Percentiles rank a stretch among this genome's conserved stretches.
Conservation (phyloP, 92 coral and sea anemone species). For the Phenganax subtilis region DNA sequence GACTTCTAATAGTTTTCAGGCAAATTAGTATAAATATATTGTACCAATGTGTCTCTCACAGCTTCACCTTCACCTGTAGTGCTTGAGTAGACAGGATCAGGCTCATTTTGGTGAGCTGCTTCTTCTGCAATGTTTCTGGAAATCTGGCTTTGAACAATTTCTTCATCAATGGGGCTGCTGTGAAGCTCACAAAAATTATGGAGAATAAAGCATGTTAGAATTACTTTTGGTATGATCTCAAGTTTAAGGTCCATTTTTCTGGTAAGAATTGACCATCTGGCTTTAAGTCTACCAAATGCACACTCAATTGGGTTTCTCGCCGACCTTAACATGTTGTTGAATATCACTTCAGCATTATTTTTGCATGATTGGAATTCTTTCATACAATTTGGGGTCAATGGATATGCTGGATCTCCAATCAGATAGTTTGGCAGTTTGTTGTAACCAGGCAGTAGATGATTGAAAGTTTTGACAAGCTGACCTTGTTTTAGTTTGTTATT, state of each 20-base stretch:
- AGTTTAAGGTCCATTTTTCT: conserved; percentile 29
- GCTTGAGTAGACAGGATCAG: conserved; percentile 14
- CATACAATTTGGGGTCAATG: conserved; percentile 34
- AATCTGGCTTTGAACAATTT: conserved; percentile 17
- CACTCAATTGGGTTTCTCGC: not conserved
- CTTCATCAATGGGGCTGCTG: conserved; percentile 5
- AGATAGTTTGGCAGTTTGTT: conserved; percentile 37
- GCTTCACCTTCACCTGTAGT: conserved; percentile 24
- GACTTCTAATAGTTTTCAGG: conserved; percentile 6
- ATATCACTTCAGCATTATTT: conserved; percentile 43
- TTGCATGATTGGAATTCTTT: conserved; percentile 40
- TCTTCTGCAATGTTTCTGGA: conserved; percentile 2
- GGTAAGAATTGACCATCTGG: conserved; percentile 21
- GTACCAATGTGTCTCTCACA: not conserved
- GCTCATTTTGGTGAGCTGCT: not conserved
- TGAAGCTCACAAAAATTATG: conserved; percentile 18
- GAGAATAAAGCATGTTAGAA: not conserved
- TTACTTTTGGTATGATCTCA: conserved; percentile 25
- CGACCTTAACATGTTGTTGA: conserved; percentile 6
- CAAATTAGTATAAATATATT: conserved; percentile 10
- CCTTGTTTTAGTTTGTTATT: conserved; percentile 36
- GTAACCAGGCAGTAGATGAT: conserved; percentile 28
- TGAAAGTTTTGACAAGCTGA: conserved; percentile 25
- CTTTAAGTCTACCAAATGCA: not conserved
- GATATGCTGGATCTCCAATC: conserved; percentile 32